Evolutionary conservation across 2,888 invertebrate species (phyloP).

Genomic region (Philereme vetulata): DNA sequence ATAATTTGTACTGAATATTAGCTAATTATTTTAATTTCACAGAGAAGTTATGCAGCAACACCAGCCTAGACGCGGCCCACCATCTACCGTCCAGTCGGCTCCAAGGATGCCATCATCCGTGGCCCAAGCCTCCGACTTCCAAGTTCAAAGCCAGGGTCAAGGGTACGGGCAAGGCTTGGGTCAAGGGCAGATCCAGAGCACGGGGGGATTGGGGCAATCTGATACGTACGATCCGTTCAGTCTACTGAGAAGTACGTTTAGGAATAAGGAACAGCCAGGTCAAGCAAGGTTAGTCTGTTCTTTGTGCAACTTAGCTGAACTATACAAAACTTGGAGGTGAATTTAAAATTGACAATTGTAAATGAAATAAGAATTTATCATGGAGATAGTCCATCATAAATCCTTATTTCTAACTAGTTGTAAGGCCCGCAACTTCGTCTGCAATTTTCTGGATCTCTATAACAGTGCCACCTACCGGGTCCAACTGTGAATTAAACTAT

Average conservation of each 20-base stretch:
- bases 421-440: too few relatives aligned
- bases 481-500: too few relatives aligned
- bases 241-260: conserved; percentile 70
- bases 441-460: too few relatives aligned
- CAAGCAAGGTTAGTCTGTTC: conserved; percentile 24
- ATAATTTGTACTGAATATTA: too few relatives aligned
- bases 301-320: not conserved
- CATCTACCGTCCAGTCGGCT: conserved; percentile 50
- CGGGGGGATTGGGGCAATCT: conserved; percentile 5
- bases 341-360: not conserved
- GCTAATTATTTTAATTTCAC: not conserved
- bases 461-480: too few relatives aligned
- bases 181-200: not conserved
- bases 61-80: conserved; percentile 42
- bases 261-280: conserved; percentile 50
- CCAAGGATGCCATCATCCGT: conserved; percentile 55
- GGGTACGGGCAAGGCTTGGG: conserved; percentile 12
- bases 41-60: conserved; percentile 30
- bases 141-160: conserved; percentile 3
- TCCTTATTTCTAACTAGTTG: too few relatives aligned
- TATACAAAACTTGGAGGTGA: not conserved
- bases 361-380: too few relatives aligned
- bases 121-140: conserved; percentile 25
- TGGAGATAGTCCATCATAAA: too few relatives aligned
- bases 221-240: conserved; percentile 70